phyloP scores from a whole-genome alignment of 1,140 invertebrate species.

The Schlechtendalia chinensis region DNA sequence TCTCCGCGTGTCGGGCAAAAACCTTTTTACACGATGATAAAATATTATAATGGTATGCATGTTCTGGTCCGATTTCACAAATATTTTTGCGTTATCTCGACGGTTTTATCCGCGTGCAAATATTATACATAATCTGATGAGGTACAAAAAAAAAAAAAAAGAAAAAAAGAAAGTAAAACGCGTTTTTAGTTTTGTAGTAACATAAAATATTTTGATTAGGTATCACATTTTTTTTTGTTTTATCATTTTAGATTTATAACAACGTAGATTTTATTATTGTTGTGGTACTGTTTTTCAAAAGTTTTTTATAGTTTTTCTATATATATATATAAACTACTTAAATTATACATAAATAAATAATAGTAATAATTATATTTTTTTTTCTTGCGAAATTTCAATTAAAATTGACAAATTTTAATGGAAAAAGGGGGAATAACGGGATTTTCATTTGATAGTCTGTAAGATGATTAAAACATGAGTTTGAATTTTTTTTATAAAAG shows the following conservation, averaged over 20 bases:
- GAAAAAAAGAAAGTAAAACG: background rate
- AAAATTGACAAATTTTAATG: too few species aligned
- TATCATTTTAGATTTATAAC: background rate
- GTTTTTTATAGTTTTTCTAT: too few species aligned
- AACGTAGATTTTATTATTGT: background rate
- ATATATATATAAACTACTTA: too few species aligned
- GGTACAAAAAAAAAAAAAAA: background rate
- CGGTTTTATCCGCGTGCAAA: background rate
- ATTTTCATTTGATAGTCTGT: too few species aligned
- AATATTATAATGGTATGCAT: background rate
- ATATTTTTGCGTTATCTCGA: background rate
- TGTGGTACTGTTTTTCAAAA: too few species aligned
- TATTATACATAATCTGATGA: background rate
- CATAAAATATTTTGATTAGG: slow-evolving; percentile 1
- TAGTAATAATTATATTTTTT: too few species aligned
- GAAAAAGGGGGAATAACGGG: too few species aligned
- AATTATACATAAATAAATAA: too few species aligned
- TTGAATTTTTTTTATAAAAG: too few species aligned
- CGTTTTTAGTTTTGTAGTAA: slow-evolving; percentile 1
- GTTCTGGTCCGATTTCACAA: background rate
- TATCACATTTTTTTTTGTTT: background rate
- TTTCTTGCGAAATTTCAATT: too few species aligned
- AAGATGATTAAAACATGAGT: too few species aligned
- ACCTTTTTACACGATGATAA: background rate
- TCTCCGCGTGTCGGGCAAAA: background rate